phyloP scores from a whole-genome alignment of 2,888 invertebrate genomes.

The Pyrgus malvae region DNA sequence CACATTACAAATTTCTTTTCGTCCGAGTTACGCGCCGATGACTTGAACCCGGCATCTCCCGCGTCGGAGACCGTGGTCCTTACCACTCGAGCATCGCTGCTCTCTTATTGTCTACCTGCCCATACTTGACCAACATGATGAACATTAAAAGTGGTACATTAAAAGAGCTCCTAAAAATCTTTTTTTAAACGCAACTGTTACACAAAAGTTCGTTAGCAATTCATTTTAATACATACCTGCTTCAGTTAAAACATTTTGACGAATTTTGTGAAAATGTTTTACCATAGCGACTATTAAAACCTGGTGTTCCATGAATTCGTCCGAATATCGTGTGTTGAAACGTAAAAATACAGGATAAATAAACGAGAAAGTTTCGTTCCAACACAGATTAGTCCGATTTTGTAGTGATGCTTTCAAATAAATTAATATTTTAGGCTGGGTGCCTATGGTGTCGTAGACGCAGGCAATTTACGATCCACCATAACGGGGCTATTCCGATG shows the following conservation, averaged over 20 bases:
- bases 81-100: too few species aligned
- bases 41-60: too few species aligned
- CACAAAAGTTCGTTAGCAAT: too few species aligned
- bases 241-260: background rate
- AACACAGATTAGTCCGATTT: conserved; percentile 47
- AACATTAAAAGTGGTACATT: too few species aligned
- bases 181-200: too few species aligned
- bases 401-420: conserved; percentile 62
- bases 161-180: too few species aligned
- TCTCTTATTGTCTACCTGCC: too few species aligned
- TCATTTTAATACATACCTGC: too few species aligned
- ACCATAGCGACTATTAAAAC: background rate
- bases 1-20: too few species aligned
- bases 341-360: conserved; percentile 20
- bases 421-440: conserved; percentile 64
- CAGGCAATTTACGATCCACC: conserved; percentile 36
- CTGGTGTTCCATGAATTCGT: conserved; percentile 2
- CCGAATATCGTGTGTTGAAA: conserved; percentile 5
- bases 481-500: conserved; percentile 22
- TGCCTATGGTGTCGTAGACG: conserved; percentile 41
- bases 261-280: background rate
- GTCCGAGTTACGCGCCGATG: too few species aligned
- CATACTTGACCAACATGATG: too few species aligned
- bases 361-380: conserved; percentile 41
- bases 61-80: too few species aligned